Percentiles rank a stretch among this genome's conserved stretches.
Conservation (phyloP, 2,113 vertebrate species). For the Nerophis ophidion region DNA sequence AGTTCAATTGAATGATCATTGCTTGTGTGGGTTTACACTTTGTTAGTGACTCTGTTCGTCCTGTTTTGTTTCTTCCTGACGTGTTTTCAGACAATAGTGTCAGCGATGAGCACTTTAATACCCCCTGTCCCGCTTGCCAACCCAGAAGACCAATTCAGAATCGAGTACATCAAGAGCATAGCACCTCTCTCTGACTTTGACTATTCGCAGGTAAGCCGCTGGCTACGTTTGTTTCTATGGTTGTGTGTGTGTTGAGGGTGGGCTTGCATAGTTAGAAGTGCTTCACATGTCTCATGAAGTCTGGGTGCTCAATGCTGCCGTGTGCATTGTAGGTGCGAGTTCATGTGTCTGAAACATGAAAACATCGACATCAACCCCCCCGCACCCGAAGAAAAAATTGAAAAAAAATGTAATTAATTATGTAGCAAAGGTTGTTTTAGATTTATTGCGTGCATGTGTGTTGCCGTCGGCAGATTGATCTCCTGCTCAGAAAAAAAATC, state of each 20-base stretch:
- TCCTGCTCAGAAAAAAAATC: too few species aligned
- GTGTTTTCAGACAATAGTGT: constrained; percentile 89
- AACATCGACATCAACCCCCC: constrained; percentile 50
- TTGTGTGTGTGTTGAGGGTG: background rate
- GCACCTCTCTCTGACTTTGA: constrained; percentile 96
- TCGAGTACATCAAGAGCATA: constrained; percentile 99
- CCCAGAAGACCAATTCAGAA: constrained; percentile 94
- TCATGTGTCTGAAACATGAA: constrained; percentile 52
- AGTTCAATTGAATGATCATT: constrained; percentile 72
- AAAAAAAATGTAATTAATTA: too few species aligned
- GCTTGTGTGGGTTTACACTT: constrained; percentile 38
- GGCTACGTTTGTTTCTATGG: background rate
- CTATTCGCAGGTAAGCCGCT: constrained; percentile 87
- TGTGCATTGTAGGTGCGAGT: background rate
- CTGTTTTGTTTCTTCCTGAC: constrained; percentile 18
- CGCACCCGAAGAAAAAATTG: constrained; percentile 14
- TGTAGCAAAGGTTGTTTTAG: too few species aligned
- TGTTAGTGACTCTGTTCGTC: constrained; percentile 28
- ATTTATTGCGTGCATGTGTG: too few species aligned
- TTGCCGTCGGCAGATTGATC: too few species aligned
- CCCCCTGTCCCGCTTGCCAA: constrained; percentile 95
- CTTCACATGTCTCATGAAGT: background rate
- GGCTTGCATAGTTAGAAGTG: too few species aligned
- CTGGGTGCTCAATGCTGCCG: background rate
- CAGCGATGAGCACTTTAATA: constrained; percentile 98